phyloP scores from a whole-genome alignment of 2,888 invertebrate genomes.

The Xanthorhoe designata region DNA sequence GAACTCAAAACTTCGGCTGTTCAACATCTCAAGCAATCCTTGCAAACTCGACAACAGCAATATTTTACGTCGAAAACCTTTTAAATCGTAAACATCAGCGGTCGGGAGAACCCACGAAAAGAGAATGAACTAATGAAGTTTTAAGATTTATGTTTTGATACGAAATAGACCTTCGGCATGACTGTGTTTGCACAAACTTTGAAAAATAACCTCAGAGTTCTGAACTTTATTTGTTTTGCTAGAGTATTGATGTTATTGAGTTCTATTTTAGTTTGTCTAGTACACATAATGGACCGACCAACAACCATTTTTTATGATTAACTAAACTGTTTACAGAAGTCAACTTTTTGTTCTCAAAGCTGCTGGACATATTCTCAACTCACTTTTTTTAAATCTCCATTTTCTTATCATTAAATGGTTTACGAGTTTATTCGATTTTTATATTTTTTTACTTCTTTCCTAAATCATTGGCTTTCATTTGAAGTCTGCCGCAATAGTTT shows the following conservation, averaged over 20 bases:
- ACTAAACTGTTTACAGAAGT: too few species aligned
- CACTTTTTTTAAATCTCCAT: too few species aligned
- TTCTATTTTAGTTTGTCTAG: background rate
- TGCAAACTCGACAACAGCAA: constrained; percentile 70
- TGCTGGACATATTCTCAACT: too few species aligned
- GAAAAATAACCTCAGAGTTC: constrained; percentile 14
- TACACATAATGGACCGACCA: background rate
- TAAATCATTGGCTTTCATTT: too few species aligned
- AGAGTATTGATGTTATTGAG: background rate
- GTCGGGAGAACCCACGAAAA: constrained; percentile 68
- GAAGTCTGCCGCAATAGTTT: too few species aligned
- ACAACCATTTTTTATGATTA: too few species aligned
- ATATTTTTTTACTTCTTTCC: background rate
- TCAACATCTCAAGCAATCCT: constrained; percentile 60
- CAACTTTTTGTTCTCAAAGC: too few species aligned
- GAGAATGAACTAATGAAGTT: constrained; percentile 71
- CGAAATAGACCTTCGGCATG: constrained; percentile 16
- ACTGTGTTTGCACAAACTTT: constrained; percentile 12
- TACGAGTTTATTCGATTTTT: background rate
- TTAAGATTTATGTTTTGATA: constrained; percentile 38
- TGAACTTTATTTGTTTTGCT: background rate
- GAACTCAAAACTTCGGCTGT: constrained; percentile 42
- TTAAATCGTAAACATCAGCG: constrained; percentile 80
- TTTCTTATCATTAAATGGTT: too few species aligned
- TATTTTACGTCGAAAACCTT: constrained; percentile 81